Conservation (phyloP, 1,140 invertebrate species). For the Temnothorax nylanderi region DNA sequence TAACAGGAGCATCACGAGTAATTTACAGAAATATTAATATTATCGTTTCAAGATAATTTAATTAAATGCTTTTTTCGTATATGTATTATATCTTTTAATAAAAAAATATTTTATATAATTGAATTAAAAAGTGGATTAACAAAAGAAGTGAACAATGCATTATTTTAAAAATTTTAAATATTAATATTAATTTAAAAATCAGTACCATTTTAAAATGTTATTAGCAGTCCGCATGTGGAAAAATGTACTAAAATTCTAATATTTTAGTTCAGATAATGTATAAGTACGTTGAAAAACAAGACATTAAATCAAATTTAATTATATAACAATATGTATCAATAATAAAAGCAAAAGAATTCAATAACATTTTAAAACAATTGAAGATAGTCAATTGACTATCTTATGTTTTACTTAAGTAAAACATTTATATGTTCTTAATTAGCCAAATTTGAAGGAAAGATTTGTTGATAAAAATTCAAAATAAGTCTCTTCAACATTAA, state of each 20-base stretch:
- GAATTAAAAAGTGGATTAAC: not conserved
- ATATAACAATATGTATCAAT: not conserved
- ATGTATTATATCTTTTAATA: not conserved
- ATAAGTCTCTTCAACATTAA: not conserved
- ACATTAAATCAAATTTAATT: constrained; percentile 22
- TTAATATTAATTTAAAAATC: constrained; percentile 19
- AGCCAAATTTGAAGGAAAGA: not conserved
- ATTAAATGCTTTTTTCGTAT: not conserved
- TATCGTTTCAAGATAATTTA: not conserved
- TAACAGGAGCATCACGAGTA: constrained; percentile 8
- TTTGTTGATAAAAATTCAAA: not conserved
- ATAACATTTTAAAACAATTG: not conserved
- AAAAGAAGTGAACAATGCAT: not conserved
- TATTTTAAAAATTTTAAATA: not conserved
- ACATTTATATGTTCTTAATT: not conserved
- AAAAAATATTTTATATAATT: not conserved
- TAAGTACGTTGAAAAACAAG: not conserved
- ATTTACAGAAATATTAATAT: not conserved
- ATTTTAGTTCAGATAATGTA: not conserved
- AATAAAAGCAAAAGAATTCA: not conserved
- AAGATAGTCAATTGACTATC: not conserved
- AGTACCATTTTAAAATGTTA: not conserved
- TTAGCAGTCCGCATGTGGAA: not conserved
- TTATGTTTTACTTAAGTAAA: not conserved
- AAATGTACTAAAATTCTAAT: not conserved